Evolutionary conservation across 1,140 invertebrate species (phyloP).

Genomic region (Tachypleus tridentatus): DNA sequence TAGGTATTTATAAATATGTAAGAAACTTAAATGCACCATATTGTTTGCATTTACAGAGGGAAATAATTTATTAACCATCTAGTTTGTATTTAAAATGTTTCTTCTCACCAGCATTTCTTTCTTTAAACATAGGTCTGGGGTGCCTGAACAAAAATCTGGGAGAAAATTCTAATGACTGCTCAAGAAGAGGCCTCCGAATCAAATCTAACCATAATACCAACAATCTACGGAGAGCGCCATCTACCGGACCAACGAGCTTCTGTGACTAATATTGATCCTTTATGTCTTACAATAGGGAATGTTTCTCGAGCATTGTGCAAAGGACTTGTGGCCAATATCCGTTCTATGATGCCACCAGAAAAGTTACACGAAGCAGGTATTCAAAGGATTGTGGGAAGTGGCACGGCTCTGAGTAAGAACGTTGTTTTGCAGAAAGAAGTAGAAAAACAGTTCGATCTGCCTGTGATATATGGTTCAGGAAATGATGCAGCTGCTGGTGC

Average conservation of each 20-base stretch:
- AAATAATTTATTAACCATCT: slow-evolving; percentile 6
- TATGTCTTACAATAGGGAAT: slow-evolving; percentile 56
- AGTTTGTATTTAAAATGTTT: neutral
- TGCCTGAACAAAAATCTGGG: slow-evolving; percentile 52
- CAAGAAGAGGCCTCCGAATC: slow-evolving; percentile 34
- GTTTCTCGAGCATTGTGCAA: slow-evolving; percentile 62
- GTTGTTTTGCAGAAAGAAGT: slow-evolving; percentile 53
- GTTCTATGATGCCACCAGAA: slow-evolving; percentile 60
- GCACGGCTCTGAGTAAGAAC: slow-evolving; percentile 64
- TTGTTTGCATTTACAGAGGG: too few species aligned
- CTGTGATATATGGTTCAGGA: slow-evolving; percentile 34
- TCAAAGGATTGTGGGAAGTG: slow-evolving; percentile 60
- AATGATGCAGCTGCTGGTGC: slow-evolving; percentile 70
- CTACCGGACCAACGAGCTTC: slow-evolving; percentile 47
- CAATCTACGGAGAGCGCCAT: slow-evolving; percentile 66
- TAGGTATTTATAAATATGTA: slow-evolving; percentile 39
- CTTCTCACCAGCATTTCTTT: slow-evolving; percentile 3
- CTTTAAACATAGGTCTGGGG: slow-evolving; percentile 34
- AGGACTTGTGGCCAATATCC: slow-evolving; percentile 65
- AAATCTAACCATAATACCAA: slow-evolving; percentile 40
- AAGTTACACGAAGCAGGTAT: slow-evolving; percentile 49
- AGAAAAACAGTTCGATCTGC: slow-evolving; percentile 28
- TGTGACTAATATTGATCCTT: slow-evolving; percentile 53
- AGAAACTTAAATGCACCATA: too few species aligned
- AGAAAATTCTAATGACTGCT: slow-evolving; percentile 45